phyloP scores from a whole-genome alignment of 2,113 vertebrate species.

The Eptesicus fuscus region DNA sequence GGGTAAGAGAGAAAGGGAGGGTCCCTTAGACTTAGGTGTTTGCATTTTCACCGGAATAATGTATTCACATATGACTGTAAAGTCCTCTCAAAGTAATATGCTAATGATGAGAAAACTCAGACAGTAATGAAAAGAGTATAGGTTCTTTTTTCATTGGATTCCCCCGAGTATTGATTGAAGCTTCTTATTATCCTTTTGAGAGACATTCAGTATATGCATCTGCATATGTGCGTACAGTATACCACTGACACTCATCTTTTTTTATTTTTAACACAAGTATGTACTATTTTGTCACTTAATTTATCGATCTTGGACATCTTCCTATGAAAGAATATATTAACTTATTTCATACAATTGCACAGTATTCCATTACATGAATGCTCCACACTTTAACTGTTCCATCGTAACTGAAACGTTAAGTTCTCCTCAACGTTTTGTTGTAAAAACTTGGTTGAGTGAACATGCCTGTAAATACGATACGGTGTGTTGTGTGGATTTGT shows the following conservation, averaged over 20 bases:
- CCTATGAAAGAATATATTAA: background rate
- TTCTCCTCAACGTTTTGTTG: background rate
- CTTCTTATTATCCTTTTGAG: background rate
- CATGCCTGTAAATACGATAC: background rate
- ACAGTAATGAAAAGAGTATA: background rate
- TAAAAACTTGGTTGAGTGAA: background rate
- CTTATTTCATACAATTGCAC: background rate
- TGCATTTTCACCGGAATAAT: background rate
- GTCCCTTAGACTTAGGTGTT: background rate
- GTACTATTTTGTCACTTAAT: background rate
- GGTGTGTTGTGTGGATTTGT: background rate
- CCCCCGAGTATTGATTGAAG: background rate
- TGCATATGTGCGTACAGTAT: background rate
- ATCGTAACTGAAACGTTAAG: background rate
- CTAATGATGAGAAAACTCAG: background rate
- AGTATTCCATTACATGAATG: background rate
- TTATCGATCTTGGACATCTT: background rate
- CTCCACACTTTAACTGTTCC: background rate
- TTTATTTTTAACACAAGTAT: background rate
- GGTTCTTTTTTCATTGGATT: background rate
- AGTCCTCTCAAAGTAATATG: background rate
- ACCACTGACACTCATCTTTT: background rate
- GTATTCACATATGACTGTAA: background rate
- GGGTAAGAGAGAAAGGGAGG: background rate
- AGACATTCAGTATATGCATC: background rate